Base-by-base conservation (phyloP, 2,888 invertebrate species). In the Oxycera nigricornis region DNA sequence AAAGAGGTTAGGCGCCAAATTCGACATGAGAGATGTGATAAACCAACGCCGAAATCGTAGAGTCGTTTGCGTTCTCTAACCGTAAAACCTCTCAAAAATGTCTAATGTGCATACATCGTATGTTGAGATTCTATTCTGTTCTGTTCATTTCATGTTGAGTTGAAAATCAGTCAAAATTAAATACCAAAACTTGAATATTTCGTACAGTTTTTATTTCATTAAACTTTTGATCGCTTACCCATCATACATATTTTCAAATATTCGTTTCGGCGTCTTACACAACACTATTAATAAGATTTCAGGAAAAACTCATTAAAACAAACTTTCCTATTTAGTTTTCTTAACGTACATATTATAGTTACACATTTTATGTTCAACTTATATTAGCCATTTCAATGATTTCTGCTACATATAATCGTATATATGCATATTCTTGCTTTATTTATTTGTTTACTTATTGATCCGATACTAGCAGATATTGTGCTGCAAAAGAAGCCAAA, bases 171-270 rank as follows among this genome's bases (percentile, higher is more conserved):
- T n/a, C n/a, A n/a, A n/a, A n/a, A n/a, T n/a, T 11, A 35, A 35
- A 35, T 11, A 11, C 35, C 6, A 35, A 35, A 50, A 17, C 17
- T n/a, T 17, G 11, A 20, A 39, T 62, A 39, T 52, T 70, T 70
- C 52, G 68, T 70, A 70, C 68, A 70, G 68, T 70, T 70, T 70
- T 67, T 70, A 30, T 31, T 70, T 67, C 39, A 67, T 67, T 41
- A 46, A 67, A 67, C 28, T 26, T 67, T 61, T 28, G n/a, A 20
- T 52, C 31, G 26, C 20, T n/a, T 70, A 30, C 28, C 31, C 52
- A 50, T 62, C 11, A 39, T 70, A 50, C 30, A 41, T 70, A 52
- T 50, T 41, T 26, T 70, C 22, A 46, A 22, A 62, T 22, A 14
- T 67, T 67, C 46, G n/a, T 46, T 41, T 50, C 2, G 20, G 41